Evolutionary conservation across 2,113 vertebrate genomes (phyloP), one percentile per base, ranked within the genome.

Genomic region (Macrotus californicus): DNA sequence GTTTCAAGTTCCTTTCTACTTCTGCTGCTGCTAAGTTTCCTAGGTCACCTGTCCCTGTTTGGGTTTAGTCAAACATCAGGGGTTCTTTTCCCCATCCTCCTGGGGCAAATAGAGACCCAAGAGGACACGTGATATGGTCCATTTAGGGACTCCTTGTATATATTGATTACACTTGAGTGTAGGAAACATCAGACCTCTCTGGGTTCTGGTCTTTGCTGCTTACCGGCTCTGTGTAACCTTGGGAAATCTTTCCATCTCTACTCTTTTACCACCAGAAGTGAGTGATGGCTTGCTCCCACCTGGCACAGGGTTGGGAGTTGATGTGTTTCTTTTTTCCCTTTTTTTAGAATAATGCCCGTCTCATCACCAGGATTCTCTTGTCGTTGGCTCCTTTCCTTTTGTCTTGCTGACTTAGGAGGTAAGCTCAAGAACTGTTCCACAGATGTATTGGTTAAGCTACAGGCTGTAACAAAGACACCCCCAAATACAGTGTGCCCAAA

Each of bases 381-480:
- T 26, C 36, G 14, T 59, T 48, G 75, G 43, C 76, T 66, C 34
- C 36, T 48, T 91, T 85, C 31, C 54, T 94, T 93, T 76, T 72
- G 39, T 66, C 48, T 83, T 61, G 12, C 26, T 14, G 8, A 29
- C 21, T 70, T 85, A 94, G 39, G 22, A 90, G 18, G 14, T 41
- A 69, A 92, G n/a, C n/a, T 66, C 52, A 76, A 29, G 24, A 77
- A 59, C 7, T 29, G 18, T n/a, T 66, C 15, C 9, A 43, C 59
- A 50, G 29, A 31, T 48, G 26, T 88, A 77, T 86, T 54, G 5
- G 21, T 50, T 80, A 89, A 39, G 43, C 56, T 66, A 22, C 7
- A 5, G 39, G 43, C 43, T 94, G 0, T 90, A 84, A 50, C 69
- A 80, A 91, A 93, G 34, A 95, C 21, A 90, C 41, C 46, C 67